Conservation (phyloP, 1,140 invertebrate genomes). For the Bombus vancouverensis region DNA sequence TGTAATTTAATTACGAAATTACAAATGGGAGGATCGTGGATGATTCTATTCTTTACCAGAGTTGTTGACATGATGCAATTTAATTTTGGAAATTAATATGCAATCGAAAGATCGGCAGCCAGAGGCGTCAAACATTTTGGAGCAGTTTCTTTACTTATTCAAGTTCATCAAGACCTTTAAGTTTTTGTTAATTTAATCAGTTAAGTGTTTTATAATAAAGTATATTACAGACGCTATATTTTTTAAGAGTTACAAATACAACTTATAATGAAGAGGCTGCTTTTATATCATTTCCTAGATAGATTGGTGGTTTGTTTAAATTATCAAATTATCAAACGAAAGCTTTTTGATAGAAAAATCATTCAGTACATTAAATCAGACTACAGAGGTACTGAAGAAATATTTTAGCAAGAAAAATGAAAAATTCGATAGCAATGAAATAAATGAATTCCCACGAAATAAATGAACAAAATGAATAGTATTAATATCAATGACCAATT, state of each 20-base stretch:
- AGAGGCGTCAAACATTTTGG: background rate
- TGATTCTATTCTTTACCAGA: background rate
- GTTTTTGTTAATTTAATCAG: too few relatives aligned
- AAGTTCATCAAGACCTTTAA: too few relatives aligned
- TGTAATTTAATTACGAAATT: background rate
- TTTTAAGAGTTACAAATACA: too few relatives aligned
- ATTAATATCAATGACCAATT: background rate
- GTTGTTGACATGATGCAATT: background rate
- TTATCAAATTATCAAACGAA: background rate
- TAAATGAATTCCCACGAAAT: background rate
- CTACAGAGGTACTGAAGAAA: background rate
- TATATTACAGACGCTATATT: too few relatives aligned
- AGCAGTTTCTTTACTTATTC: background rate
- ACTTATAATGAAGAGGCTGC: too few relatives aligned
- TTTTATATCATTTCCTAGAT: background rate
- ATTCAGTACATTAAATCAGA: background rate
- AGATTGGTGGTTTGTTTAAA: background rate
- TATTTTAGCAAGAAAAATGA: background rate
- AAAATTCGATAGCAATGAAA: background rate
- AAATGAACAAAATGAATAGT: too few relatives aligned
- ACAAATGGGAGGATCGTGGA: background rate
- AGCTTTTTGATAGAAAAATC: background rate
- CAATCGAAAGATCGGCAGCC: background rate
- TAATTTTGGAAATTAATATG: background rate
- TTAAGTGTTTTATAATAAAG: too few relatives aligned